Evolutionary conservation across 2,888 invertebrate species (phyloP), one percentile per base, ranked within the genome.

Genomic region (Melanostoma scalare): DNA sequence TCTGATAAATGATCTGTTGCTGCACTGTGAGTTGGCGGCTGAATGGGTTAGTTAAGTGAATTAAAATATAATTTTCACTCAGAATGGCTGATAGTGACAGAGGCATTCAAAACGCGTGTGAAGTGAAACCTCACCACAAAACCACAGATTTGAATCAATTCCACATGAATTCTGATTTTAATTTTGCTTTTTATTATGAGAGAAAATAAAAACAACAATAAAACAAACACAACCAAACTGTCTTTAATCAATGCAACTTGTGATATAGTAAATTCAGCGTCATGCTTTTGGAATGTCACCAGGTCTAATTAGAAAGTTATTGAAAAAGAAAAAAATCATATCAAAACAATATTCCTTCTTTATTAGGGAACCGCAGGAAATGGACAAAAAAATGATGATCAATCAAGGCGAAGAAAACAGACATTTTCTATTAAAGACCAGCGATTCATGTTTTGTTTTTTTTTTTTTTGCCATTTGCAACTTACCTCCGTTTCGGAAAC

Each of bases 401-500:
- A 61, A 68, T 68, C 68, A 60, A 61, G 6, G 50, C 33, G 61
- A 69, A 46, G 61, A 68, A 67, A 50, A 75, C 42, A 61, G 50
- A 71, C 48, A 56, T 55, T 76, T 68, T 68, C 60, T 69, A 61
- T 69, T 30, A 50, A 77, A 63, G 9, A 61, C 40, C 6, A 2
- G 40, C 40, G 35, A 58, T 8, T 3, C 36, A 20, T 52, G 58
- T 76, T 55, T 60, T 30, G 55, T 31, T 56, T 10, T 67, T 46
- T 61, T 75, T 67, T 36, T 63, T 63, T 46, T 40, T 52, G 53
- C 46, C 31, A 44, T 46, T 65, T 55, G 40, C 31, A 71, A 80
- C 85, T 52, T 85, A 85, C 85, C 85, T 85, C 85, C 75, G 67
- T 85, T 79, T 85, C 68, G 75, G 68, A 71, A 53, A 56, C 67